Base-by-base conservation (phyloP, 2,113 vertebrate species). In the Labeo catla region DNA sequence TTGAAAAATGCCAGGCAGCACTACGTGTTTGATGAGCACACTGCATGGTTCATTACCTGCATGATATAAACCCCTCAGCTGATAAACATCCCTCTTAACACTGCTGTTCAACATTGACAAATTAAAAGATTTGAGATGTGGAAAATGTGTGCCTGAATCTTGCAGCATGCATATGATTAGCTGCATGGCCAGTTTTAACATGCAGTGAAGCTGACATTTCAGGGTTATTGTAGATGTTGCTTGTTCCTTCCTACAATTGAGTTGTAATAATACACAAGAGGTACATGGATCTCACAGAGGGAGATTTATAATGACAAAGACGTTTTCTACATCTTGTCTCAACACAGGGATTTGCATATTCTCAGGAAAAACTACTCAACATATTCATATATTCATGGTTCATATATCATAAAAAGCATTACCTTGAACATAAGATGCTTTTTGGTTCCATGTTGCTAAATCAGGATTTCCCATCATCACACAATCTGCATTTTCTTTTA, bases 31-130 rank as follows among this genome's bases (percentile, higher is more conserved):
- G 88, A 91, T 91, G 87, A 88, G 76, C 86, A 86, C 87, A 86
- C 87, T 86, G 79, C 84, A 91, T 68, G 85, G 87, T 88, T 91
- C 90, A 89, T 91, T 91, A 90, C 85, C 87, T 90, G 84, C 87
- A 88, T 88, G 84, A 91, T 88, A 79, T 82, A 86, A 83, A 91
- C 84, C 84, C 86, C 81, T 86, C 59, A 63, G 80, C 86, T 89
- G 76, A 88, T 88, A 85, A 90, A 86, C 84, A 86, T 84, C 84
- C 84, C 13, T 86, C 81, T 84, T 84, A 89, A 89, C 83, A 86
- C 74, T 52, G 84, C 81, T 82, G 87, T 84, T 87, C 86, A 86
- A 77, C 81, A 84, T 72, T 73, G 65, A 86, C 73, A 77, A 87
- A 57, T 74, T 83, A 83, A 81, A 43, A 88, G 39, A 87, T 88